phyloP scores from a whole-genome alignment of 2,797 vertebrate species.

The Atherinosoma microstoma region DNA sequence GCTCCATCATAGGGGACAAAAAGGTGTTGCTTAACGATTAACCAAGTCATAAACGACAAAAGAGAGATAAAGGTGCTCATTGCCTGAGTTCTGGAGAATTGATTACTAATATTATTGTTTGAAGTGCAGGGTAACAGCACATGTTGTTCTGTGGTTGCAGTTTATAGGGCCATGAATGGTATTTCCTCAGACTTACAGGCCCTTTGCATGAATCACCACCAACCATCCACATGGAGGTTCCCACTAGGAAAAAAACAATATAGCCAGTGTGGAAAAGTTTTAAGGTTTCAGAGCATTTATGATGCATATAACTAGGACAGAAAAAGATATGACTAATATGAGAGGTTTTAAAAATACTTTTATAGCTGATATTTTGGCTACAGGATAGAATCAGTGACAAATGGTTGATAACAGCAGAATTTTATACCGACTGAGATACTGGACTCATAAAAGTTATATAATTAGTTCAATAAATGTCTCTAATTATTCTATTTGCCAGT shows the following conservation, averaged over 20 bases:
- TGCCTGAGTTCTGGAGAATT: slow-evolving; percentile 69
- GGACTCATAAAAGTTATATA: slow-evolving; percentile 12
- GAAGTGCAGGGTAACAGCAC: slow-evolving; percentile 66
- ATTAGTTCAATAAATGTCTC: slow-evolving; percentile 27
- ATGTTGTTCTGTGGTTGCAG: slow-evolving; percentile 62
- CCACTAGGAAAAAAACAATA: neutral
- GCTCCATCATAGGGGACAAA: slow-evolving; percentile 80
- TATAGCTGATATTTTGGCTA: neutral
- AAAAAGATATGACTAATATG: slow-evolving; percentile 13
- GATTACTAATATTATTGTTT: slow-evolving; percentile 82
- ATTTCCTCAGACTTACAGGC: slow-evolving; percentile 49
- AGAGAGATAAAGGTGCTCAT: slow-evolving; percentile 75
- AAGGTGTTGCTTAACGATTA: slow-evolving; percentile 85
- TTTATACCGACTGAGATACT: neutral
- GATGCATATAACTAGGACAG: slow-evolving; percentile 3
- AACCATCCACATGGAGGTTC: slow-evolving; percentile 32
- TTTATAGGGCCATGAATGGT: slow-evolving; percentile 66
- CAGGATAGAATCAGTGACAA: slow-evolving; percentile 7
- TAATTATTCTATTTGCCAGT: slow-evolving; percentile 25
- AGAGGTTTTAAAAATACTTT: neutral
- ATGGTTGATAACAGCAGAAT: neutral
- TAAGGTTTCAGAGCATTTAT: slow-evolving; percentile 45
- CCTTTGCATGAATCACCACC: slow-evolving; percentile 51
- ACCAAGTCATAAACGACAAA: slow-evolving; percentile 81
- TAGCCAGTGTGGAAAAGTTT: slow-evolving; percentile 50